Evolutionary conservation across 2,113 vertebrate species (phyloP).

Genomic region (Myxocyprinus asiaticus): DNA sequence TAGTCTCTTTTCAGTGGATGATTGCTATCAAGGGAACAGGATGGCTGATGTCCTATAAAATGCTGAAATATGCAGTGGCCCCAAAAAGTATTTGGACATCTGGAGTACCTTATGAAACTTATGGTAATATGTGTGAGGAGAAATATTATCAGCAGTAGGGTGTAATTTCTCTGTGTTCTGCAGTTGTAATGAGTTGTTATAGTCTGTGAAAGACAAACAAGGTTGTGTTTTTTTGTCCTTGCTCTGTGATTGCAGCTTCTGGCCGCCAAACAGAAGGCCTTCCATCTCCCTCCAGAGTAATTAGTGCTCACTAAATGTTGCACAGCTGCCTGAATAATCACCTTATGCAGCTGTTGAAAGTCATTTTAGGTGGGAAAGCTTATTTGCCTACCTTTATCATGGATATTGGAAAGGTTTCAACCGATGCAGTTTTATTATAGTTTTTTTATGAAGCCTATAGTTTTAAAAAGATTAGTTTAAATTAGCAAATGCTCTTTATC

Average conservation of each 20-base stretch:
- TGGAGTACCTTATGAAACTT: too few relatives aligned
- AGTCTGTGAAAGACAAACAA: slow-evolving; percentile 32
- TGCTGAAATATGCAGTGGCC: too few relatives aligned
- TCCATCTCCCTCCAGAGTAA: slow-evolving; percentile 44
- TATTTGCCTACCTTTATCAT: slow-evolving; percentile 17
- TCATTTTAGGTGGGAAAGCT: not conserved
- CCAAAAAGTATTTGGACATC: too few relatives aligned
- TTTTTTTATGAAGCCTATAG: not conserved
- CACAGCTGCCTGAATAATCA: slow-evolving; percentile 10
- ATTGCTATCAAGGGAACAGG: too few relatives aligned
- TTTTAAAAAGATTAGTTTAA: not conserved
- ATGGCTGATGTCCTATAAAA: too few relatives aligned
- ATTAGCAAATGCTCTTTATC: not conserved
- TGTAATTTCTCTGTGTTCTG: slow-evolving; percentile 5
- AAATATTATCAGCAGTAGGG: not conserved
- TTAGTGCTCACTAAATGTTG: slow-evolving; percentile 39
- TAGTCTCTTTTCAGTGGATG: too few relatives aligned
- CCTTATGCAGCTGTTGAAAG: slow-evolving; percentile 26
- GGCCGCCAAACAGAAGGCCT: slow-evolving; percentile 24
- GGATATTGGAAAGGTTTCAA: not conserved
- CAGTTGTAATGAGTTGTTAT: slow-evolving; percentile 29
- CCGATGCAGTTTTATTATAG: not conserved
- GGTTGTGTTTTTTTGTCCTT: slow-evolving; percentile 41
- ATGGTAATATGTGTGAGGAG: not conserved
- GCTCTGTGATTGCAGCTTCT: slow-evolving; percentile 23